phyloP scores from a whole-genome alignment of 2,888 invertebrate species.

The Lasioglossum oenotherae region DNA sequence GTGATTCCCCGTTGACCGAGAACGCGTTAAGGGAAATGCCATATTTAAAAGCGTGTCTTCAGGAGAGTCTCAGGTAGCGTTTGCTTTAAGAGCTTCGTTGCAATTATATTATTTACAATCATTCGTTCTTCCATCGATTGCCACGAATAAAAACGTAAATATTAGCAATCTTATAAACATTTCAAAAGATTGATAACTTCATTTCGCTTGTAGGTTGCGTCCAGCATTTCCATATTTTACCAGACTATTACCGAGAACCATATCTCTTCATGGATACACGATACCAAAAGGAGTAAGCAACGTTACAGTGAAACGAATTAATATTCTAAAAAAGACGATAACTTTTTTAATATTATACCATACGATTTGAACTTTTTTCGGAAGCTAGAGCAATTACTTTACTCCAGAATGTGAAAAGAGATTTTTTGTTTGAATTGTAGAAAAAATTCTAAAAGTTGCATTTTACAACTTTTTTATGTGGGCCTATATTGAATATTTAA shows the following conservation, averaged over 20 bases:
- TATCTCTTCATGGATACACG: conserved; percentile 87
- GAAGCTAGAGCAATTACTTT: too few species aligned
- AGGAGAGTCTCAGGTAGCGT: conserved; percentile 87
- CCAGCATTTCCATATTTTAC: conserved; percentile 89
- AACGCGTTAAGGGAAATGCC: conserved; percentile 81
- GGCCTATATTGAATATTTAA: too few species aligned
- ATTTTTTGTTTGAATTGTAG: too few species aligned
- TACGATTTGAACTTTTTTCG: too few species aligned
- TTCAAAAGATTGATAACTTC: not conserved
- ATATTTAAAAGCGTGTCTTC: conserved; percentile 88
- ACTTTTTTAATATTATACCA: too few species aligned
- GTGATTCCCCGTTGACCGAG: conserved; percentile 77
- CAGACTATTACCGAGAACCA: conserved; percentile 87
- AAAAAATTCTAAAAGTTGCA: too few species aligned
- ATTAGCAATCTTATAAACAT: not conserved
- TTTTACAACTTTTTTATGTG: too few species aligned
- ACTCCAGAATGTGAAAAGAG: too few species aligned
- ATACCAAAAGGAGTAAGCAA: conserved; percentile 82
- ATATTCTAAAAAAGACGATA: too few species aligned
- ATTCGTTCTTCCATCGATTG: not conserved
- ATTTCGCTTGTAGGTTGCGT: conserved; percentile 84
- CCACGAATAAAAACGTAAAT: not conserved
- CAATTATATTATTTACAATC: not conserved
- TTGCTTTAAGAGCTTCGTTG: not conserved
- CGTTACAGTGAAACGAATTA: too few species aligned